phyloP scores from a whole-genome alignment of 30 jellyfish, hydroid and myxozoan genomes.

The Chrysaora quinquecirrha region DNA sequence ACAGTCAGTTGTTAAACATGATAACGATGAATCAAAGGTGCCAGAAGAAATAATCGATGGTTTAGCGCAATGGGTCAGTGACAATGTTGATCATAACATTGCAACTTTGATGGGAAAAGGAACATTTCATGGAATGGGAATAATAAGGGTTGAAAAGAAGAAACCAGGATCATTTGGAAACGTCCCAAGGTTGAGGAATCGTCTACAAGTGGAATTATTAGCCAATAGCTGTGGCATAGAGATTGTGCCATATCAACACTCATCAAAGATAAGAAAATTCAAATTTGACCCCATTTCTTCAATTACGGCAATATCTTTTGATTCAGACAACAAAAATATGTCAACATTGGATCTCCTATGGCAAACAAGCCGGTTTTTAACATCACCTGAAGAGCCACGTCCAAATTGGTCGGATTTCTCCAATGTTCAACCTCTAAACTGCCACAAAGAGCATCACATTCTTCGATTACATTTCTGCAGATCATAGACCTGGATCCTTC shows the following conservation, averaged over 20 bases:
- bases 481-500: constrained; percentile 14
- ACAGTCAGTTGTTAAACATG: neutral
- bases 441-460: too few relatives aligned
- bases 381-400: constrained; percentile 23
- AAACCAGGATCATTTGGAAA: neutral
- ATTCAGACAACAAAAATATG: neutral
- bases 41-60: neutral
- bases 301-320: neutral
- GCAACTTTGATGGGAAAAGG: constrained; percentile 18
- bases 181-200: neutral
- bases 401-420: constrained; percentile 49
- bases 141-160: neutral
- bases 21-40: neutral
- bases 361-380: constrained; percentile 35
- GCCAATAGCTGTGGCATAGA: neutral
- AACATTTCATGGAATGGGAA: constrained; percentile 15
- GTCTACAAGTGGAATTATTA: neutral
- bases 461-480: constrained; percentile 23
- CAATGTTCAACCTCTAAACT: constrained; percentile 15
- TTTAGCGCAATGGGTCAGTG: constrained; percentile 23
- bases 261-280: neutral
- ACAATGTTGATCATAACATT: constrained; percentile 29
- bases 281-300: neutral
- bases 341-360: constrained; percentile 20
- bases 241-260: neutral